Evolutionary conservation across 2,888 invertebrate genomes (phyloP).

Genomic region (Eristalis pertinax): DNA sequence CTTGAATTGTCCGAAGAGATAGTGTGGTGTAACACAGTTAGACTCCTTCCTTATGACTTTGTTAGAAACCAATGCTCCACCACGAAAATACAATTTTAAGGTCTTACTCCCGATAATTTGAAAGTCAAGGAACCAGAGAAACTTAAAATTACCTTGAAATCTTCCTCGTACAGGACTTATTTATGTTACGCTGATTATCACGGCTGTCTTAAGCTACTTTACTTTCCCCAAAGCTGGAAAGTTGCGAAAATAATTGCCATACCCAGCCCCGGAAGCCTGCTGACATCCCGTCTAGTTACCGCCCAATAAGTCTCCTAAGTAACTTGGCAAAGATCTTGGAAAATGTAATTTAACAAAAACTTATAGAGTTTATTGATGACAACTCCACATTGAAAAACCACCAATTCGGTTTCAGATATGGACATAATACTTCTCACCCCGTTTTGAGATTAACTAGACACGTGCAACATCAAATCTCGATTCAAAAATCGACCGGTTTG

Average conservation of each 20-base stretch:
- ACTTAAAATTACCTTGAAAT: too few relatives aligned
- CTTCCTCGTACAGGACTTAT: background rate
- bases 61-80: too few relatives aligned
- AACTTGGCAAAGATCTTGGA: too few relatives aligned
- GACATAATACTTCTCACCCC: constrained; percentile 11
- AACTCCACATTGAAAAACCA: background rate
- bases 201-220: background rate
- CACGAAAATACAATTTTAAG: too few relatives aligned
- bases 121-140: too few relatives aligned
- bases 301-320: background rate
- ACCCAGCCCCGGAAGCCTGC: background rate
- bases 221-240: background rate
- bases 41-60: too few relatives aligned
- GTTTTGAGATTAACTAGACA: constrained; percentile 5
- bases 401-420: constrained; percentile 1
- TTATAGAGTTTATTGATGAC: background rate
- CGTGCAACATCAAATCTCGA: background rate
- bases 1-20: too few relatives aligned
- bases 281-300: too few relatives aligned
- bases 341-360: too few relatives aligned
- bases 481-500: constrained; percentile 7
- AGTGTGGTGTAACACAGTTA: too few relatives aligned
- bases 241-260: background rate
- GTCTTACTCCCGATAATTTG: too few relatives aligned
- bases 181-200: constrained; percentile 4